Evolutionary conservation across 92 coral and sea anemone genomes (phyloP).

Genomic region (Porites evermanni): DNA sequence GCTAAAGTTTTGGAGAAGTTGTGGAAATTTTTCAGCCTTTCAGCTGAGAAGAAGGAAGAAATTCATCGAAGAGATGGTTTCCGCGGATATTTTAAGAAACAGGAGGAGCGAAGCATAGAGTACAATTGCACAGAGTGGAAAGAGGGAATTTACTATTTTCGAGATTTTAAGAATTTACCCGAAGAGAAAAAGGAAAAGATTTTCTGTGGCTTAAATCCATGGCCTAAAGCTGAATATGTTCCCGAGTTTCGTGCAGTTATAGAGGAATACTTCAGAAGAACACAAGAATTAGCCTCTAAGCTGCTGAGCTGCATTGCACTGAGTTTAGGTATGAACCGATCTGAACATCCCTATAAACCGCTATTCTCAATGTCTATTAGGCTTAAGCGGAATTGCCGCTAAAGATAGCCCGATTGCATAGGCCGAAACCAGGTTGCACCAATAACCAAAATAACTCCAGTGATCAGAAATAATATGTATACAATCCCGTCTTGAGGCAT

Average conservation of each 20-base stretch:
- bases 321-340: conserved; percentile 62
- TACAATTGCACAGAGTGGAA: conserved; percentile 79
- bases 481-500: too few relatives aligned
- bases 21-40: conserved; percentile 66
- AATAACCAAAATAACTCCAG: too few relatives aligned
- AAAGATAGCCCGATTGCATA: too few relatives aligned
- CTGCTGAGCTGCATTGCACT: conserved; percentile 72
- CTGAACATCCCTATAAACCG: too few relatives aligned
- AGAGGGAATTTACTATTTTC: conserved; percentile 80
- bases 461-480: too few relatives aligned
- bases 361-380: too few relatives aligned
- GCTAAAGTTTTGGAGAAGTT: conserved; percentile 57
- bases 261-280: conserved; percentile 47
- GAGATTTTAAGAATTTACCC: conserved; percentile 51
- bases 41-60: conserved; percentile 65
- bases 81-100: conserved; percentile 78
- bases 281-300: conserved; percentile 65
- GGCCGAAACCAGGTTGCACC: too few relatives aligned
- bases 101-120: conserved; percentile 72
- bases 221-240: conserved; percentile 64
- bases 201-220: conserved; percentile 67
- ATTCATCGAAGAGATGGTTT: conserved; percentile 62
- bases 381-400: too few relatives aligned
- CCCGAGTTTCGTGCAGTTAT: conserved; percentile 64
- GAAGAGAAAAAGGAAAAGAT: conserved; percentile 56